phyloP scores from a whole-genome alignment of 2,113 vertebrate genomes.

The Ceyx cyanopectus region DNA sequence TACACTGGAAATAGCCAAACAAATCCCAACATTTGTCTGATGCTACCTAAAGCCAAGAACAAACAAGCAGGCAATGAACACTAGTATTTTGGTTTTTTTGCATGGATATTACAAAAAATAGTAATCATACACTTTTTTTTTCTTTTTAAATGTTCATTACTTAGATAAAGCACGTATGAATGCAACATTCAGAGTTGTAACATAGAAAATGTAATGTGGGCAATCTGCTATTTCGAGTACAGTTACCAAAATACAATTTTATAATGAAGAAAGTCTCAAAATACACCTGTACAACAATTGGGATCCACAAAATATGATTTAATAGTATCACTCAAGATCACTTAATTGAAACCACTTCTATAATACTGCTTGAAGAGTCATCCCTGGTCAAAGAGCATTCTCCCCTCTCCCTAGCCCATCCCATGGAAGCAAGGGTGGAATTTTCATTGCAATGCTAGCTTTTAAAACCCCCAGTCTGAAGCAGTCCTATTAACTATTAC shows the following conservation, averaged over 20 bases:
- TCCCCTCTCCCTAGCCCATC: neutral
- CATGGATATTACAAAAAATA: conserved; percentile 78
- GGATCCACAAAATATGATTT: conserved; percentile 73
- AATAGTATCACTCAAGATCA: conserved; percentile 70
- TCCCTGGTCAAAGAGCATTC: conserved; percentile 52
- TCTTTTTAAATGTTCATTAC: conserved; percentile 71
- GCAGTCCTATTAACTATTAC: conserved; percentile 44
- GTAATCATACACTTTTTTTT: conserved; percentile 76
- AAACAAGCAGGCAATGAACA: conserved; percentile 72
- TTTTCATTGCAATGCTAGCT: conserved; percentile 26
- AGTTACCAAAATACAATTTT: conserved; percentile 79
- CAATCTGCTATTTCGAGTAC: conserved; percentile 74
- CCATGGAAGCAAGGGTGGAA: conserved; percentile 49
- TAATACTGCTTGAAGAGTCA: conserved; percentile 65
- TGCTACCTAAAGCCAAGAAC: conserved; percentile 69
- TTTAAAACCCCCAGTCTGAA: conserved; percentile 37
- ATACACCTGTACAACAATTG: conserved; percentile 74
- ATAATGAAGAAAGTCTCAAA: conserved; percentile 78
- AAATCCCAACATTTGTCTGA: conserved; percentile 46
- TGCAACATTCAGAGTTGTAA: conserved; percentile 74
- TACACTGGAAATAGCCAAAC: conserved; percentile 58
- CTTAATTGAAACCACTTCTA: conserved; percentile 66
- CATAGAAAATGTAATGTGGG: conserved; percentile 74
- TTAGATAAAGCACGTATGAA: conserved; percentile 74
- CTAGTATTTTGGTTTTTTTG: conserved; percentile 66